Base-by-base conservation (phyloP, 37 sponge, comb jelly and placozoan genomes). In the Ianthella basta region DNA sequence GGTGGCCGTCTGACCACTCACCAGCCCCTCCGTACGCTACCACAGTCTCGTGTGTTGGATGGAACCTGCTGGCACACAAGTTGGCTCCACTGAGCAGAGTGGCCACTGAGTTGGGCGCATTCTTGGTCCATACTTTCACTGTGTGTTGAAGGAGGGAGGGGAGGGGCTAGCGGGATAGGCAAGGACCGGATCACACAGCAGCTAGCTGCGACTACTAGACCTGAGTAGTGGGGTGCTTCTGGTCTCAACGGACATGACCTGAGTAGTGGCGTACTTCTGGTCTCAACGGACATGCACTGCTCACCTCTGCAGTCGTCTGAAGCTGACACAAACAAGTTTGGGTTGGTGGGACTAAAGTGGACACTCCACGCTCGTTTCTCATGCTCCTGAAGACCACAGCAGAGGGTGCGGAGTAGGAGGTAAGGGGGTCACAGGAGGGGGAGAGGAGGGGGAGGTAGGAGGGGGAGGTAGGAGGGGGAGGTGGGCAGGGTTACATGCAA, bases 1-100 rank as follows among this genome's bases (percentile, higher is more conserved):
- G n/a, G n/a, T n/a, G n/a, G n/a, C n/a, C n/a, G n/a, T n/a, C n/a
- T n/a, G n/a, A n/a, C n/a, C n/a, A n/a, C n/a, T n/a, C n/a, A n/a
- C n/a, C 95, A 67, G 94, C 96, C 55, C 85, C 87, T 24, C 94
- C 96, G 88, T 83, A 93, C n/a, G 96, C 94, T 1, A 93, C 68
- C 59, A 75, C n/a, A 50, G 85, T 87, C 10, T 81, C 80, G 21
- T 74, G 61, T 0, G 50, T 30, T 29, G 94, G 96, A n/a, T 88
- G 88, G 64, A 95, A 95, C 69, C 86, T 67, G n/a, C 94, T 91
- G 19, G 72, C 81, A 60, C 96, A 95, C 15, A 95, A 89, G 77
- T 95, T 95, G 1, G 96, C 96, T 36, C 61, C 66, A n/a, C 89
- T 57, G 5, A 39, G 60, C 1, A 91, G 16, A 32, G 86, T 72